Evolutionary conservation across 2,888 invertebrate genomes (phyloP).

Genomic region (Leptinotarsa rubiginosa): DNA sequence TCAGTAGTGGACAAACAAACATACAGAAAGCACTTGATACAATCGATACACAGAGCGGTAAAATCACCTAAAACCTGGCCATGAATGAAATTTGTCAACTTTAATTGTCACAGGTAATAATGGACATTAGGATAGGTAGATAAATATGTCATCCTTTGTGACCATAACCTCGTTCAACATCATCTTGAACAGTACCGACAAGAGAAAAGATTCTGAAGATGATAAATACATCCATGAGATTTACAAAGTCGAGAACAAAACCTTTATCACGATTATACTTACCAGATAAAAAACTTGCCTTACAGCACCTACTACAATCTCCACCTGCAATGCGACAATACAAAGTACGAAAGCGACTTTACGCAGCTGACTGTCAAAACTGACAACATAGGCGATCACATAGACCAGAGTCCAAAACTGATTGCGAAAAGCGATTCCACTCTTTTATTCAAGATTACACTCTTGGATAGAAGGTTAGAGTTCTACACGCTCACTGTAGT

Average conservation of each 20-base stretch:
- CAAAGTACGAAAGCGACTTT: slow-evolving; percentile 53
- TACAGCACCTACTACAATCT: slow-evolving; percentile 58
- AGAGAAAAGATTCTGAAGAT: slow-evolving; percentile 45
- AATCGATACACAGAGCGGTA: too few relatives aligned
- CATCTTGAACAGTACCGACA: slow-evolving; percentile 54
- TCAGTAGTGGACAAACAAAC: too few relatives aligned
- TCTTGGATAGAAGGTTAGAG: slow-evolving; percentile 54
- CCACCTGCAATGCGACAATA: slow-evolving; percentile 58
- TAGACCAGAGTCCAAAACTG: slow-evolving; percentile 58
- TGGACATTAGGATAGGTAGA: too few relatives aligned
- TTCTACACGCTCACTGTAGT: slow-evolving; percentile 55
- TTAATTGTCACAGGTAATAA: too few relatives aligned
- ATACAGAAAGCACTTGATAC: too few relatives aligned
- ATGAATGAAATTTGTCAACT: too few relatives aligned
- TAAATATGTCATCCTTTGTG: too few relatives aligned
- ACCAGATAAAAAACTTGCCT: slow-evolving; percentile 58
- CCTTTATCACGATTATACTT: slow-evolving; percentile 53
- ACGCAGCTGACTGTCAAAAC: slow-evolving; percentile 51
- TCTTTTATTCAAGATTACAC: slow-evolving; percentile 56
- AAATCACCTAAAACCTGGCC: too few relatives aligned
- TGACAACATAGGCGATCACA: slow-evolving; percentile 56
- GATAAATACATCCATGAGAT: slow-evolving; percentile 54
- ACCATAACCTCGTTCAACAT: slow-evolving; percentile 60
- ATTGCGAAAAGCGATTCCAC: slow-evolving; percentile 52
- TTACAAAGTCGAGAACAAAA: slow-evolving; percentile 51